Evolutionary conservation across 2,888 invertebrate genomes (phyloP), one percentile per base, ranked within the genome.

Genomic region (Drosophila antonietae): DNA sequence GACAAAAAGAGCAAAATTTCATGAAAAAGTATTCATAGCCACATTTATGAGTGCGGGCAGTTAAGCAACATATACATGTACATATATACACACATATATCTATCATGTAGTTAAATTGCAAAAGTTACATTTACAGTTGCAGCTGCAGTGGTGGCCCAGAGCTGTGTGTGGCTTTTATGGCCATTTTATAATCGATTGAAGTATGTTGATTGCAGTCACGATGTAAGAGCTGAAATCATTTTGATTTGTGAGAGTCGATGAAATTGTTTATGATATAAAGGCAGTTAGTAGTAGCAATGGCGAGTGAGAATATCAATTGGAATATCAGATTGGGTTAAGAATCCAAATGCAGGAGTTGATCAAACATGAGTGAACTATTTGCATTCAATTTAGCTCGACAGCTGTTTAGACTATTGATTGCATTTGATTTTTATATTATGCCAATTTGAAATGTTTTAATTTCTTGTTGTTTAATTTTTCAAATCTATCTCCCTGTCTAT

Each of bases 141-240:
- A 41, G n/a, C 49, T 47, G 39, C 10, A 46, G 23, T 46, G 58
- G 31, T 8, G 35, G 1, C n/a, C 37, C 33, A 44, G 33, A 44
- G 39, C 9, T 46, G 23, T 20, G 61, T 57, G 60, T 44, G 61
- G 57, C 63, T 68, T 67, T 76, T 46, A 60, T 63, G 70, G 57
- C 23, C 55, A 39, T 71, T 82, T 66, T 56, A 77, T 63, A 70
- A 74, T 70, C 82, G 74, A 80, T 82, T 80, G 77, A 74, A 74
- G 68, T 51, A 68, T 64, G 70, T 67, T 70, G 70, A 80, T 56
- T 59, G 68, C 58, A 59, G 60, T 43, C 59, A 57, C 66, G 66
- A 47, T 28, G 28, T 44, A 56, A 28, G 37, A 56, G 46, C n/a
- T 23, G 37, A 64, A 64, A 52, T 63, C 39, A 31, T 23, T 57